Evolutionary conservation across 2,888 invertebrate species (phyloP).

Genomic region (Boloria euphrosyne): DNA sequence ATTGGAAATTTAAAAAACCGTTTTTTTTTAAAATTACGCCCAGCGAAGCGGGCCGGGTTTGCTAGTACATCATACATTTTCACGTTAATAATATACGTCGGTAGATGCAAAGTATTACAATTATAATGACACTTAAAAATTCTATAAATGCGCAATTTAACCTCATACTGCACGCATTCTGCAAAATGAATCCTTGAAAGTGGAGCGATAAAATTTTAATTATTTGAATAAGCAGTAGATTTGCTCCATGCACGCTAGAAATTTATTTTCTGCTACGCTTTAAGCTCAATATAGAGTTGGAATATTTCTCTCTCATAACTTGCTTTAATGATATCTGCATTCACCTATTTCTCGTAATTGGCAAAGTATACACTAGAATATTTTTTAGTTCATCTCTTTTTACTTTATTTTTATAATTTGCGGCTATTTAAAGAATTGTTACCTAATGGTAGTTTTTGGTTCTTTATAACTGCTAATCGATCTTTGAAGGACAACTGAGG

Average conservation of each 20-base stretch:
- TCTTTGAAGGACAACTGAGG: slow-evolving; percentile 46
- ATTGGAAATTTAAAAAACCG: too few species aligned
- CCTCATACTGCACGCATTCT: neutral
- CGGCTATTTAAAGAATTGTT: slow-evolving; percentile 21
- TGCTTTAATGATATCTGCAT: slow-evolving; percentile 30
- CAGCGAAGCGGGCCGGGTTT: too few species aligned
- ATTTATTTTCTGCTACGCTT: slow-evolving; percentile 17
- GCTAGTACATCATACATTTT: too few species aligned
- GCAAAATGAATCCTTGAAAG: slow-evolving; percentile 21
- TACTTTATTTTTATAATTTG: slow-evolving; percentile 16
- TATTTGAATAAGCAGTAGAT: slow-evolving; percentile 21
- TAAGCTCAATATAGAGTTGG: slow-evolving; percentile 21
- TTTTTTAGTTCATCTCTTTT: slow-evolving; percentile 9
- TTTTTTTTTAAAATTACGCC: too few species aligned
- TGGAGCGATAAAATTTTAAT: slow-evolving; percentile 28
- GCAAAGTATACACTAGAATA: slow-evolving; percentile 12
- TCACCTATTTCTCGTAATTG: slow-evolving; percentile 10
- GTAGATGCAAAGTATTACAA: neutral
- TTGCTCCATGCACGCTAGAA: slow-evolving; percentile 17
- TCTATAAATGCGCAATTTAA: slow-evolving; percentile 14
- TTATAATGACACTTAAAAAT: neutral
- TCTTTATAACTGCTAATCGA: slow-evolving; percentile 47
- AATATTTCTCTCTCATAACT: slow-evolving; percentile 22
- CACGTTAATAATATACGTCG: neutral
- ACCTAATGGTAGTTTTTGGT: slow-evolving; percentile 56